phyloP scores from a whole-genome alignment of 2,888 invertebrate genomes.

The Holacanthella duospinosa region DNA sequence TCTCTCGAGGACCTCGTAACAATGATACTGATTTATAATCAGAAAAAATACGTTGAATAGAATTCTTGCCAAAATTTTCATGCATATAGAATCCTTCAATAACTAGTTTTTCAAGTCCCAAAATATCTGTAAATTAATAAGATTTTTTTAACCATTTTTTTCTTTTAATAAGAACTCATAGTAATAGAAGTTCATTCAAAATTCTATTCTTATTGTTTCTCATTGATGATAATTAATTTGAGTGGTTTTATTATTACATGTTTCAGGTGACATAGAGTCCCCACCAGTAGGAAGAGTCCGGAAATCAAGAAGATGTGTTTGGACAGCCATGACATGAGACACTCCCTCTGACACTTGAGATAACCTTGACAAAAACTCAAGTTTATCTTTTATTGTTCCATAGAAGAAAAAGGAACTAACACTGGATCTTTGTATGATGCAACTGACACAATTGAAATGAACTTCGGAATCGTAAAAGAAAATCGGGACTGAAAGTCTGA shows the following conservation, averaged over 20 bases:
- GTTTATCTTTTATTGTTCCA: not conserved
- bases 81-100: not conserved
- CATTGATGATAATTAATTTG: too few relatives aligned
- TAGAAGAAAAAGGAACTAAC: not conserved
- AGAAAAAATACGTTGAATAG: slow-evolving; percentile 43
- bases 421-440: not conserved
- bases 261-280: too few relatives aligned
- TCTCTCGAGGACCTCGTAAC: slow-evolving; percentile 58
- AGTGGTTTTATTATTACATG: too few relatives aligned
- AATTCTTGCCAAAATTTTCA: not conserved
- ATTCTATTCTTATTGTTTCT: too few relatives aligned
- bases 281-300: too few relatives aligned
- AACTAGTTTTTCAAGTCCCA: not conserved
- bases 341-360: too few relatives aligned
- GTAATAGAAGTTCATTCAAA: too few relatives aligned
- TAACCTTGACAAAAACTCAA: not conserved
- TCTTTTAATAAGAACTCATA: not conserved
- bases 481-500: too few relatives aligned
- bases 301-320: not conserved
- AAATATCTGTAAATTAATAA: not conserved
- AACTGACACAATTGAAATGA: too few relatives aligned
- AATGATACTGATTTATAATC: slow-evolving; percentile 57
- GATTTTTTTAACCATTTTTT: not conserved
- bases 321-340: not conserved
- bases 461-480: too few relatives aligned